These are phyloP conservation scores for Salarias fasciatus DNA, from an alignment of 2,797 vertebrate genomes.

Conservation along the genomic window DNA sequence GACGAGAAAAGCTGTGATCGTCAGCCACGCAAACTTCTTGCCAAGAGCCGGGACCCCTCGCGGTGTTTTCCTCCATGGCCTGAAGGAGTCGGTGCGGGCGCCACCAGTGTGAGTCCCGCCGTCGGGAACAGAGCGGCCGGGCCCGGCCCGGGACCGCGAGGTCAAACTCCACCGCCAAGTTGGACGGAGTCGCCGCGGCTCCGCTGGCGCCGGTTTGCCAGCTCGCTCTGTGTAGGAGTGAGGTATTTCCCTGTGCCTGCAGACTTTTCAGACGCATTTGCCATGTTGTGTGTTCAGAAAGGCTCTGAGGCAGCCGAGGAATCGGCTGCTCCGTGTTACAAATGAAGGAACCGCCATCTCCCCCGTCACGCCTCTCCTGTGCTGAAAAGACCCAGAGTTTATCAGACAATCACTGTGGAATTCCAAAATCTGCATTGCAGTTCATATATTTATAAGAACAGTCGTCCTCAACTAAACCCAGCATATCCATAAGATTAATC, in stretches of 20 bases:
- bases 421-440: too few species aligned
- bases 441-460: too few species aligned
- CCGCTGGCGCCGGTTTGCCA: constrained; percentile 10
- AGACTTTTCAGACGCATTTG: constrained; percentile 7
- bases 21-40: constrained; percentile 20
- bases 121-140: not conserved
- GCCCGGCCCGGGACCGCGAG: constrained; percentile 6
- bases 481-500: too few species aligned
- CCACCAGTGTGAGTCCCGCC: constrained; percentile 4
- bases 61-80: constrained; percentile 27
- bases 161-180: constrained; percentile 1
- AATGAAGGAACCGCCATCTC: constrained; percentile 5
- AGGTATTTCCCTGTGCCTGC: constrained; percentile 15
- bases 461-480: too few species aligned
- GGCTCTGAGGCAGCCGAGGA: constrained; percentile 1
- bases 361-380: too few species aligned
- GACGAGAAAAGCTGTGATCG: constrained; percentile 34
- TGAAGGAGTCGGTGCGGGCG: constrained; percentile 34
- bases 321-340: constrained; percentile 7
- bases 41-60: constrained; percentile 31
- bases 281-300: constrained; percentile 1
- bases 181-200: constrained; percentile 8
- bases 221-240: constrained; percentile 20
- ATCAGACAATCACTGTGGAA: too few species aligned
- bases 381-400: too few species aligned